Evolutionary conservation across 2,888 invertebrate species (phyloP).

Genomic region (Hydrotaea diabolus): DNA sequence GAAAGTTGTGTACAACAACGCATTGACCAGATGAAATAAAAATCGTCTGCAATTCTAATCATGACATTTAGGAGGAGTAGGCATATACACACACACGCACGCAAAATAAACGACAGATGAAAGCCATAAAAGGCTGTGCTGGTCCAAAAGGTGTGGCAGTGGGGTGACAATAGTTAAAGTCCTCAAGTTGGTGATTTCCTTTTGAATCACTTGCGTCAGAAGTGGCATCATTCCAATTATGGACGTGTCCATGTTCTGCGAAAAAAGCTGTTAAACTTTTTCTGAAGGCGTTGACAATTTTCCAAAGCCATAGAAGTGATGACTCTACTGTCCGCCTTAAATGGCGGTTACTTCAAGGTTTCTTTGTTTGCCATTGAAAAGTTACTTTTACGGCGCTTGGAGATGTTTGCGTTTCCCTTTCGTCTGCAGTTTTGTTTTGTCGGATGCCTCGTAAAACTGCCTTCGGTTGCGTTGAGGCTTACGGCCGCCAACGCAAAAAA

Average conservation of each 20-base stretch:
- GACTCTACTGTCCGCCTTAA: background rate
- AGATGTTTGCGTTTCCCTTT: background rate
- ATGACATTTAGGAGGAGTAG: constrained; percentile 36
- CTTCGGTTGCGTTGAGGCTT: background rate
- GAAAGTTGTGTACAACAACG: background rate
- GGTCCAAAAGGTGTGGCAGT: background rate
- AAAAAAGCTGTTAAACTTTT: constrained; percentile 21
- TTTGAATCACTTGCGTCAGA: background rate
- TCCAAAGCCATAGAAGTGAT: constrained; percentile 12
- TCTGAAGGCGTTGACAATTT: constrained; percentile 30
- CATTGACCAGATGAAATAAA: constrained; percentile 12
- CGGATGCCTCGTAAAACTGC: background rate
- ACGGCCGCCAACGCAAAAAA: background rate
- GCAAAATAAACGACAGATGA: background rate
- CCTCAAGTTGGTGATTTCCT: too few species aligned
- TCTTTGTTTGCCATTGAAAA: background rate
- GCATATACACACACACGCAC: too few species aligned
- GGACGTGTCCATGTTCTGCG: background rate
- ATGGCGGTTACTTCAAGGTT: background rate
- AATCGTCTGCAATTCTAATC: constrained; percentile 39
- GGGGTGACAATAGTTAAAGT: background rate
- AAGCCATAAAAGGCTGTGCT: constrained; percentile 22
- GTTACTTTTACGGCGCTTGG: background rate
- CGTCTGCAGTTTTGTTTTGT: constrained; percentile 7
- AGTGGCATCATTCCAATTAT: background rate